phyloP scores from a whole-genome alignment of 1,140 invertebrate genomes.

The Chionoecetes opilio region DNA sequence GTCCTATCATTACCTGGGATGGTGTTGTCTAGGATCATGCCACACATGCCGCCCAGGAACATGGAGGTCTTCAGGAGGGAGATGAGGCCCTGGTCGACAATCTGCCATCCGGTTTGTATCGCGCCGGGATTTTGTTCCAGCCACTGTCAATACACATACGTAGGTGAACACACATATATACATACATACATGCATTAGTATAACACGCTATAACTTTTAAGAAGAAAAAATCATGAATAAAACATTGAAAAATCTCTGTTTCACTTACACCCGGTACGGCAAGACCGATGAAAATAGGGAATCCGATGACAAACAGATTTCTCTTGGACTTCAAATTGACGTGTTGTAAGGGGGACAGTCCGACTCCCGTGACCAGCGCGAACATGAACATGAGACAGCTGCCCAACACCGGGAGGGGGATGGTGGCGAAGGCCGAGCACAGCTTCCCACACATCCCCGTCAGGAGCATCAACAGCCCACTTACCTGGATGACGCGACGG shows the following conservation, averaged over 20 bases:
- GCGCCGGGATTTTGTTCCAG: constrained; percentile 35
- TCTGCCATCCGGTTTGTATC: neutral
- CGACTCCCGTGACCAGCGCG: constrained; percentile 92
- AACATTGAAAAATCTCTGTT: neutral
- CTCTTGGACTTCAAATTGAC: constrained; percentile 51
- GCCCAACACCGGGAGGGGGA: constrained; percentile 93
- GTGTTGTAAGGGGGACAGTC: constrained; percentile 48
- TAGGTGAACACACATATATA: too few relatives aligned
- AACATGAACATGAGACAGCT: constrained; percentile 95
- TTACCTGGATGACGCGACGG: constrained; percentile 92
- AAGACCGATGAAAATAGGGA: constrained; percentile 63
- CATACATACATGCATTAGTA: too few relatives aligned
- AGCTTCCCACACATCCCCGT: constrained; percentile 93
- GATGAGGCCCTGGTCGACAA: constrained; percentile 79
- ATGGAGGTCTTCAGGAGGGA: constrained; percentile 83
- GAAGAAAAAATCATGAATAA: too few relatives aligned
- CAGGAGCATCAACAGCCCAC: constrained; percentile 90
- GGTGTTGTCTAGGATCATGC: constrained; percentile 84
- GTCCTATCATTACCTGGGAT: constrained; percentile 82
- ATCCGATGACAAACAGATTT: constrained; percentile 58
- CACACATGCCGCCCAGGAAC: constrained; percentile 84
- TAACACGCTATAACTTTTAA: too few relatives aligned
- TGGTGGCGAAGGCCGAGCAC: constrained; percentile 93
- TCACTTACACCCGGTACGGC: constrained; percentile 45
- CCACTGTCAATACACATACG: constrained; percentile 52